Percentiles rank a stretch among this genome's conserved stretches.
Conservation (phyloP, 2,113 vertebrate genomes). For the Mormyrus iriodes region DNA sequence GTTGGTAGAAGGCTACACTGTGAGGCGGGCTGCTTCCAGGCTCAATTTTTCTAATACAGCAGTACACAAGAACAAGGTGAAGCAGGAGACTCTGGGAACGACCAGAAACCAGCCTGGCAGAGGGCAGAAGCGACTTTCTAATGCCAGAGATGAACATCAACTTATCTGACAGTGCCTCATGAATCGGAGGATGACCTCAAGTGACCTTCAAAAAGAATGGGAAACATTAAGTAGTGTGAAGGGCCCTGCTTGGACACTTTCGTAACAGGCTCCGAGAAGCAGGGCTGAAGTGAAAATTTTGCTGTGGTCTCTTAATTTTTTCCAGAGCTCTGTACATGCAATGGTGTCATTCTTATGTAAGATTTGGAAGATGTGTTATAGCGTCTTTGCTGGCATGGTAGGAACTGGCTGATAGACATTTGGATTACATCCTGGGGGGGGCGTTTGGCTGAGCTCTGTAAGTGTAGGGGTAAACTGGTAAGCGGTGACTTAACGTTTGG, state of each 20-base stretch:
- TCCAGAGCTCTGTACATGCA: background rate
- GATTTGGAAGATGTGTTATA: background rate
- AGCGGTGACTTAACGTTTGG: background rate
- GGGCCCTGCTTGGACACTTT: background rate
- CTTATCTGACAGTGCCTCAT: background rate
- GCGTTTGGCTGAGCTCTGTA: background rate
- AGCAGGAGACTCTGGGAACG: background rate
- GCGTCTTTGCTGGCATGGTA: constrained; percentile 44
- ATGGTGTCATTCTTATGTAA: background rate
- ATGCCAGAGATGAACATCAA: background rate
- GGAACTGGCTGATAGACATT: constrained; percentile 31
- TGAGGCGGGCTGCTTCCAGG: background rate
- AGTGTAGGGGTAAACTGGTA: background rate
- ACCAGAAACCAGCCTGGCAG: background rate
- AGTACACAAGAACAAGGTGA: background rate
- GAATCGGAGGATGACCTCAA: background rate
- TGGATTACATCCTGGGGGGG: background rate
- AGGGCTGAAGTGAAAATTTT: background rate
- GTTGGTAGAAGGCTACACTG: background rate
- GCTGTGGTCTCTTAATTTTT: background rate
- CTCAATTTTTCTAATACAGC: background rate
- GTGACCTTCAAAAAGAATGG: background rate
- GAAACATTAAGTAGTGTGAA: background rate
- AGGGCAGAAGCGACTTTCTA: background rate
- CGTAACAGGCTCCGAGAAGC: background rate